Conservation (phyloP, 2,797 vertebrate species). For the Sphenodon punctatus region DNA sequence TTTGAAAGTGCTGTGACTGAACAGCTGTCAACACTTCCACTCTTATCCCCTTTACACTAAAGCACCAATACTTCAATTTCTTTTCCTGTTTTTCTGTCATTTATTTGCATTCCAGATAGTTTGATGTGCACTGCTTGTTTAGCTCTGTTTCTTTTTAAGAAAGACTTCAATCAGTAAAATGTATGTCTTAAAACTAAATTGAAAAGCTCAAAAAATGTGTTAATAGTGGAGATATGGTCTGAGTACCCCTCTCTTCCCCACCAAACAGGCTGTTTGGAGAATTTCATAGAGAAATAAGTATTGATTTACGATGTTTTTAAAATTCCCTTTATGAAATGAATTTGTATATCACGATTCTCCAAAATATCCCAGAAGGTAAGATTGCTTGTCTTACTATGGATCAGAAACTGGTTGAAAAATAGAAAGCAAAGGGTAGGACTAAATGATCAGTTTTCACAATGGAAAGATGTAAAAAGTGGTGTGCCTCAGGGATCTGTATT, state of each 20-base stretch:
- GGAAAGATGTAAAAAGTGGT: too few species aligned
- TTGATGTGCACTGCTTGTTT: background rate
- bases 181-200: background rate
- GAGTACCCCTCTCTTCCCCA: background rate
- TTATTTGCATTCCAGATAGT: background rate
- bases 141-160: background rate
- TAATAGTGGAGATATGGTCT: background rate
- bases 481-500: too few species aligned
- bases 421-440: too few species aligned
- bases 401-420: too few species aligned
- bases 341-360: background rate
- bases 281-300: background rate
- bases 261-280: background rate
- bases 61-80: background rate
- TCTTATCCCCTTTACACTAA: fast-evolving
- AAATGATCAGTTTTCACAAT: too few species aligned
- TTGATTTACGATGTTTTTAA: background rate
- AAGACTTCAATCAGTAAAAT: background rate
- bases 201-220: background rate
- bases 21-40: background rate
- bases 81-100: background rate
- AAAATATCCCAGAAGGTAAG: background rate
- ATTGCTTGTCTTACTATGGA: too few species aligned
- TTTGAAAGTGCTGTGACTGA: too few species aligned
- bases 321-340: background rate